Base-by-base conservation (phyloP, 23 tunicate species). In the Styela clava region DNA sequence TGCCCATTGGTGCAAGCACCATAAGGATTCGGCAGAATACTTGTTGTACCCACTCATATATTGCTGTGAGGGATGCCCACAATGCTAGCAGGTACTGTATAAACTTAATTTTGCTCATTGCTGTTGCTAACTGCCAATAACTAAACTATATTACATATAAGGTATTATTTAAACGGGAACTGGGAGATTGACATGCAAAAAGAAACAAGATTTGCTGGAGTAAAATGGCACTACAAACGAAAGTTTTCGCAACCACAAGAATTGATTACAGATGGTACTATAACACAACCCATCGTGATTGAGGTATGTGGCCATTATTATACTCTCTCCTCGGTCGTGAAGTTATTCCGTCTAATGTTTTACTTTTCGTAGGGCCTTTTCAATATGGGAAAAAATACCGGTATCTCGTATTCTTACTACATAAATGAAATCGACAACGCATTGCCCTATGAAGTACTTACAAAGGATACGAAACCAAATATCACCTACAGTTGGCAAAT, bases 41-140 rank as follows among this genome's bases (percentile, higher is more conserved):
- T 20, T 91, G 97, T 79, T 91, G 97, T 34, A 91, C 97, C 2
- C 87, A 91, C 76, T 85, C 89, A 33, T 91, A 91, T 74, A 70
- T 91, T 24, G 90, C 97, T 32, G 73, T 86, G 3, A 82, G 78
- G 31, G 78, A 74, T 52, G 85, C 90, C 26, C 27, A 33, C 1
- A 31, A 78, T 32, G 37, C 74, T 61, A 37, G 68, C 29, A 77
- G 18, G 81, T 77, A 77, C n/a, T n/a, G n/a, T n/a, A n/a, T n/a
- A n/a, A n/a, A n/a, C n/a, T n/a, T n/a, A n/a, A n/a, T n/a, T n/a
- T n/a, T n/a, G n/a, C n/a, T n/a, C n/a, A n/a, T n/a, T n/a, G n/a
- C n/a, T n/a, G n/a, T n/a, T n/a, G n/a, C n/a, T n/a, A n/a, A n/a
- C n/a, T n/a, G n/a, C n/a, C n/a, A n/a, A n/a, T n/a, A n/a, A n/a